Conservation (phyloP, 2,797 vertebrate species). For the Dryobates pubescens region DNA sequence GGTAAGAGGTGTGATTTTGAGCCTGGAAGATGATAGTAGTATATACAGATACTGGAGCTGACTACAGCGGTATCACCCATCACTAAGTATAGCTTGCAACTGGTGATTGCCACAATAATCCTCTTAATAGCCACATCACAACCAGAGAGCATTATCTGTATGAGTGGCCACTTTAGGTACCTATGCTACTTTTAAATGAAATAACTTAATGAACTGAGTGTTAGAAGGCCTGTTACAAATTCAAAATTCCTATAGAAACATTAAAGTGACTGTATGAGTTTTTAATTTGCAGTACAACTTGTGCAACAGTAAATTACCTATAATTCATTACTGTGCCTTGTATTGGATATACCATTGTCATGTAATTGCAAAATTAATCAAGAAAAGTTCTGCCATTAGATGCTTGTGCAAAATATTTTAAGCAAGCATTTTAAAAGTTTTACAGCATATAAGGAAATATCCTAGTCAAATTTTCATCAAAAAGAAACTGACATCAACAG, state of each 20-base stretch:
- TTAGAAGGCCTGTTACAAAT: background rate
- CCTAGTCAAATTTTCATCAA: conserved; percentile 9
- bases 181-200: background rate
- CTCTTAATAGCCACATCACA: background rate
- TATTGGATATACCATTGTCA: background rate
- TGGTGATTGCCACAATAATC: background rate
- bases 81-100: background rate
- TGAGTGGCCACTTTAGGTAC: background rate
- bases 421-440: background rate
- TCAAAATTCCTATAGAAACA: conserved; percentile 17
- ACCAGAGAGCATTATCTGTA: background rate
- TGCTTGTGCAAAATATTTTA: conserved; percentile 25
- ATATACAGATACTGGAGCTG: background rate
- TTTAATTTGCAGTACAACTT: background rate
- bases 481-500: background rate
- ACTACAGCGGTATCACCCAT: background rate
- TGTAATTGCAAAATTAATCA: background rate
- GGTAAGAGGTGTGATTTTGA: background rate
- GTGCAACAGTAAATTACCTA: background rate
- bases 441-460: background rate
- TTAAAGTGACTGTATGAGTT: background rate
- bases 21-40: background rate
- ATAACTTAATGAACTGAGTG: background rate
- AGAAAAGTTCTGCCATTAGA: background rate
- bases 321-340: conserved; percentile 2